These are phyloP conservation scores for Amphiprion clarkii DNA, from an alignment of 2,797 vertebrate genomes.

Conservation along the genomic window DNA sequence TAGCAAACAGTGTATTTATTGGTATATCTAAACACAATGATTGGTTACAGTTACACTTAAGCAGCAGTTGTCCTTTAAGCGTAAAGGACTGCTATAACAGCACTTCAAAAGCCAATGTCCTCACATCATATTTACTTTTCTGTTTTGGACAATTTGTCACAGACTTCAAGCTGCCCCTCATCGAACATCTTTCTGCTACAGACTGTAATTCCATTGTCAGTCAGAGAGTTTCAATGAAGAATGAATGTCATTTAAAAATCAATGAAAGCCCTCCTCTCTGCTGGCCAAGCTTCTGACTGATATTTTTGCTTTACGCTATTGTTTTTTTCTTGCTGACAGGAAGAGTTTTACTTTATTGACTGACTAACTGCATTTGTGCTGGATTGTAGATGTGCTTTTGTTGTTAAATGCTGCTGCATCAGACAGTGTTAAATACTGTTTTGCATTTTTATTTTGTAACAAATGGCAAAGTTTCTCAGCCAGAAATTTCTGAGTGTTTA, in stretches of 20 bases:
- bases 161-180: neutral
- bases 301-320: neutral
- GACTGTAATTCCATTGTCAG: neutral
- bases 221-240: neutral
- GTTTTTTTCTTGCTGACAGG: slow-evolving; percentile 16
- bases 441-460: neutral
- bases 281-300: neutral
- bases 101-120: neutral
- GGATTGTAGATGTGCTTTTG: neutral
- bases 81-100: neutral
- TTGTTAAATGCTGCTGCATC: neutral
- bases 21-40: too few species aligned
- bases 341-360: neutral
- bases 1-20: neutral
- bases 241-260: slow-evolving; percentile 23
- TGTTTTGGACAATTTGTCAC: neutral
- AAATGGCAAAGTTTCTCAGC: neutral
- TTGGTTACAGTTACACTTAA: too few species aligned
- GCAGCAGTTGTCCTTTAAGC: neutral
- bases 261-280: neutral
- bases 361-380: slow-evolving; percentile 2
- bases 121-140: neutral
- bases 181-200: neutral
- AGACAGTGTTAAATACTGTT: neutral
- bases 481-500: too few species aligned